Percentiles rank a stretch among this genome's conserved stretches.
Evolutionary conservation across 2,888 invertebrate species (phyloP).

Genomic region (Sisyra nigra): DNA sequence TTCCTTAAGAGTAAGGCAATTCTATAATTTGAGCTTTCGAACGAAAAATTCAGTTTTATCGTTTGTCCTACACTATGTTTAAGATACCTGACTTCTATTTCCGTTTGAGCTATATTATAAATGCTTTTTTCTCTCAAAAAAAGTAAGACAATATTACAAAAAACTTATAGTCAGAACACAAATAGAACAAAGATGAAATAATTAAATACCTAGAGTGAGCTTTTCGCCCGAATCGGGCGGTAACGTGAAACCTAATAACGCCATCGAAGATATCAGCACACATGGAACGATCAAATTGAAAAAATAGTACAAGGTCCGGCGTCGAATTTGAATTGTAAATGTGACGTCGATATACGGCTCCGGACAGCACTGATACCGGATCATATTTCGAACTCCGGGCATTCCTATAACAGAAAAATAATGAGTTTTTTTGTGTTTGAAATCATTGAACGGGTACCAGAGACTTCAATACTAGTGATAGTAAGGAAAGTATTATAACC

Average conservation of each 20-base stretch:
- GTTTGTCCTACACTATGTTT: too few species aligned
- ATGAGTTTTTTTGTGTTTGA: too few species aligned
- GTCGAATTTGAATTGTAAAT: constrained; percentile 89
- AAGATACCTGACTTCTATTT: too few species aligned
- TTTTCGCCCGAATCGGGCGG: constrained; percentile 97
- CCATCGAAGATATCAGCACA: constrained; percentile 97
- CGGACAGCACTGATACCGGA: constrained; percentile 85
- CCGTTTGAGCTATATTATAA: too few species aligned
- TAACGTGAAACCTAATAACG: constrained; percentile 91
- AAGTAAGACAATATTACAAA: not conserved
- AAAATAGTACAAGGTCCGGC: constrained; percentile 95
- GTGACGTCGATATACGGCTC: constrained; percentile 92
- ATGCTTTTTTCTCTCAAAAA: too few species aligned
- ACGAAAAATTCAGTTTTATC: too few species aligned
- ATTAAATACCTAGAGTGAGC: constrained; percentile 68
- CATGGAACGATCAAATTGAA: constrained; percentile 99
- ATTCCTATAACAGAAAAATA: constrained; percentile 45
- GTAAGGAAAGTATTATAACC: too few species aligned
- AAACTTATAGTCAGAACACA: not conserved
- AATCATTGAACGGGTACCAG: too few species aligned
- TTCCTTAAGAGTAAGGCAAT: too few species aligned
- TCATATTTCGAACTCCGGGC: constrained; percentile 82
- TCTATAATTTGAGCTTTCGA: too few species aligned
- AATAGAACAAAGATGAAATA: constrained; percentile 1
- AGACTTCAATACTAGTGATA: too few species aligned